phyloP scores from a whole-genome alignment of 2,113 vertebrate species.

The Oncorhynchus clarkii region DNA sequence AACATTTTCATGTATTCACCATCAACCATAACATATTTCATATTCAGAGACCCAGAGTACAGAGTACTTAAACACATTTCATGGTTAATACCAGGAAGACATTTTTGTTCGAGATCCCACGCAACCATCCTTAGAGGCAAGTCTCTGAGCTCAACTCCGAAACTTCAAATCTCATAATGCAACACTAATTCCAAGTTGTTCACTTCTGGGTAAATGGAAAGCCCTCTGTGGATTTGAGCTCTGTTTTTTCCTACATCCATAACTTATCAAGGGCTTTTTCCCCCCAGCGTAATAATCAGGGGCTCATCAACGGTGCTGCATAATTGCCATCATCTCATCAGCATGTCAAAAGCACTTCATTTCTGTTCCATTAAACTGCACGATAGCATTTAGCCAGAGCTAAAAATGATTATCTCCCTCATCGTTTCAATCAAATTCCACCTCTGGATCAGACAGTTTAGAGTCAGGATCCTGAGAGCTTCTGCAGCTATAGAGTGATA shows the following conservation, averaged over 20 bases:
- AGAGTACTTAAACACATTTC: slow-evolving; percentile 41
- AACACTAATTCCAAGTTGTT: slow-evolving; percentile 1
- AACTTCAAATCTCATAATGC: slow-evolving; percentile 7
- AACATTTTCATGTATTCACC: slow-evolving; percentile 21
- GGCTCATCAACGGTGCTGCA: slow-evolving; percentile 53
- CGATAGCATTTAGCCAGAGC: no score
- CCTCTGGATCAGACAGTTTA: no score
- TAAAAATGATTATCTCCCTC: no score
- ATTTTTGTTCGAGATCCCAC: slow-evolving; percentile 28
- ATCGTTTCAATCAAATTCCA: no score
- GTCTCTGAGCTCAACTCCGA: not conserved
- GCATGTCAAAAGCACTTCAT: no score
- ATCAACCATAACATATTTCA: slow-evolving; percentile 13
- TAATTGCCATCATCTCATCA: slow-evolving; percentile 28
- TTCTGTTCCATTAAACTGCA: no score
- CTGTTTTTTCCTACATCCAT: slow-evolving; percentile 3
- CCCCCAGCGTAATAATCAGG: slow-evolving; percentile 28
- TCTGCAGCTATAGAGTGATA: no score
- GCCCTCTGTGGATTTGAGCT: not conserved
- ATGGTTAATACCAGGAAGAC: slow-evolving; percentile 69
- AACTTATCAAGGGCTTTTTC: not conserved
- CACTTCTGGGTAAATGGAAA: not conserved
- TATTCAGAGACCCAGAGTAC: slow-evolving; percentile 34
- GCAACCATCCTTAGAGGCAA: slow-evolving; percentile 31
- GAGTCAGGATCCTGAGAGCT: no score